phyloP scores from a whole-genome alignment of 1,140 invertebrate species.

The Philotrypesis tridentata region DNA sequence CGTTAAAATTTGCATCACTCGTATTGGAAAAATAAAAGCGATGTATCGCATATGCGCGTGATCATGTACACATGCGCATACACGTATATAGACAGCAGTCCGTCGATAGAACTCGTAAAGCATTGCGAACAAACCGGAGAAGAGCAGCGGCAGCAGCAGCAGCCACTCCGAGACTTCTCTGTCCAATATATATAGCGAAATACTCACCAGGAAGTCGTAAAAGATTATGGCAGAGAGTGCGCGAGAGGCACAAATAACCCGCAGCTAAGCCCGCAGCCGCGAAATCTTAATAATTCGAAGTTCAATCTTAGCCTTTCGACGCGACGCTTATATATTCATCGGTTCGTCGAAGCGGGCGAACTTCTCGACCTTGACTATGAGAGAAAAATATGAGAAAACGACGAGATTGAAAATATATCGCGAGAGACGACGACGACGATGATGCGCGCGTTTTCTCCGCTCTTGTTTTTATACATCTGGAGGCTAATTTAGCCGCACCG shows the following conservation, averaged over 20 bases:
- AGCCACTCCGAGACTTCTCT: neutral
- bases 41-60: no score
- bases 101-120: neutral
- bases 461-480: no score
- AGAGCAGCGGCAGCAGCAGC: no score
- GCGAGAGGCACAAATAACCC: neutral
- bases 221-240: neutral
- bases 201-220: neutral
- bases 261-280: neutral
- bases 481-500: no score
- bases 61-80: no score
- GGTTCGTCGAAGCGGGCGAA: neutral
- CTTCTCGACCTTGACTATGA: neutral
- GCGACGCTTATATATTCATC: neutral
- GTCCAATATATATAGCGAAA: neutral
- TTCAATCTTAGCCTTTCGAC: neutral
- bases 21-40: no score
- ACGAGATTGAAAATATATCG: no score
- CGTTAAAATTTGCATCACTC: neutral
- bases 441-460: no score
- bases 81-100: neutral
- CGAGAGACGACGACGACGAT: no score
- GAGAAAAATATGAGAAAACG: neutral
- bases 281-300: neutral
- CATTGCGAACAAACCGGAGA: neutral